A percentile compares a stretch with the other conserved stretches of the same genome.
phyloP scores from a whole-genome alignment of 2,888 invertebrate species.

The Shargacucullia verbasci region DNA sequence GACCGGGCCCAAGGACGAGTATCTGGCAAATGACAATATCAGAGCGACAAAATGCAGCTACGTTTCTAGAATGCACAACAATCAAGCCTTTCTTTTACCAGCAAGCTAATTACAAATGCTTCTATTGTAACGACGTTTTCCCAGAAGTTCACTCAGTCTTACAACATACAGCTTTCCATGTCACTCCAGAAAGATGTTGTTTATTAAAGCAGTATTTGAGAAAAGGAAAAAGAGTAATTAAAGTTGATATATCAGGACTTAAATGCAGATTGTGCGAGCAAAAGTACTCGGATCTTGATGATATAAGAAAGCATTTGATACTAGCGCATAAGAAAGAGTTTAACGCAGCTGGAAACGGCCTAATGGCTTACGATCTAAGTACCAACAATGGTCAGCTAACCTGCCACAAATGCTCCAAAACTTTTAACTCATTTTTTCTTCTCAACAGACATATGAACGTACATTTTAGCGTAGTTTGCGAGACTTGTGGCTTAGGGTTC shows the following conservation, averaged over 20 bases:
- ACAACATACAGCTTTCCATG: constrained; percentile 72
- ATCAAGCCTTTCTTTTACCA: constrained; percentile 83
- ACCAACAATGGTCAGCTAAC: constrained; percentile 71
- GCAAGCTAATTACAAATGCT: constrained; percentile 84
- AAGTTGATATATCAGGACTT: constrained; percentile 81
- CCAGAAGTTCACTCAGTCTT: constrained; percentile 79
- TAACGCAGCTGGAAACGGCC: constrained; percentile 80
- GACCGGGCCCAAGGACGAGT: constrained; percentile 75
- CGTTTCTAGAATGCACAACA: constrained; percentile 78
- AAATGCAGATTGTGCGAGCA: constrained; percentile 81
- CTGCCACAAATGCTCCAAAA: constrained; percentile 79
- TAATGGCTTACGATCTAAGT: constrained; percentile 81
- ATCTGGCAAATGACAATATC: constrained; percentile 86
- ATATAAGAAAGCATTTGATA: constrained; percentile 75
- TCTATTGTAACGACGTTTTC: constrained; percentile 81
- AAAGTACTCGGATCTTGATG: constrained; percentile 78
- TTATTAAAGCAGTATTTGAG: constrained; percentile 77
- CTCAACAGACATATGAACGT: constrained; percentile 84
- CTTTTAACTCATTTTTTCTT: constrained; percentile 81
- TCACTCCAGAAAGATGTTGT: constrained; percentile 70
- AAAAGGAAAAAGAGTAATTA: constrained; percentile 83
- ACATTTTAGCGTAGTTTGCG: constrained; percentile 83
- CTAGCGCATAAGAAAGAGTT: constrained; percentile 79
- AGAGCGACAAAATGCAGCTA: constrained; percentile 82
- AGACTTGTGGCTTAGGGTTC: constrained; percentile 83